These are phyloP conservation scores for Eustalomyia histrio DNA, from an alignment of 2,888 invertebrate genomes.

Conservation along the genomic window DNA sequence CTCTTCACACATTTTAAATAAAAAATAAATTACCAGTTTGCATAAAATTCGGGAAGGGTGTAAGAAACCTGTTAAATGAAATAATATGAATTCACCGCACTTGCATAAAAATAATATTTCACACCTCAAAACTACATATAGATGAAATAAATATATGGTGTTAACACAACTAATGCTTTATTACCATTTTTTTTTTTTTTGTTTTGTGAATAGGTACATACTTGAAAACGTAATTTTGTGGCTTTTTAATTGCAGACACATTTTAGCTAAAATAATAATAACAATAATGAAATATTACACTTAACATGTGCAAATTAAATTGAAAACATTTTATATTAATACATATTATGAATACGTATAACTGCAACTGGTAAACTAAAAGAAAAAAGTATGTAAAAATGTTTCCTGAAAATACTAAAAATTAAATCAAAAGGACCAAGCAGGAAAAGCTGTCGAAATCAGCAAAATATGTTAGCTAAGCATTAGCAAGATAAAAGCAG, in stretches of 20 bases:
- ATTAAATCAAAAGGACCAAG: too few species aligned
- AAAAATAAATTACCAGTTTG: too few species aligned
- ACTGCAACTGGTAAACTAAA: background rate
- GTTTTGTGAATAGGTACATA: constrained; percentile 20
- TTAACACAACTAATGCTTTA: background rate
- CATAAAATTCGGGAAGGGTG: background rate
- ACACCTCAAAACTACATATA: constrained; percentile 11
- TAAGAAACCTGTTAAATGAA: too few species aligned
- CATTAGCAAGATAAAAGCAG: too few species aligned
- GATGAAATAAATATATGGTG: background rate
- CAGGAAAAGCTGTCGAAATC: too few species aligned
- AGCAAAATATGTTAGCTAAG: too few species aligned
- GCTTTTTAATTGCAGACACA: constrained; percentile 34
- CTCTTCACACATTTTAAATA: too few species aligned
- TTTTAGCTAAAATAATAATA: constrained; percentile 6
- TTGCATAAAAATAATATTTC: constrained; percentile 18
- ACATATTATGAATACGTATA: constrained; percentile 8
- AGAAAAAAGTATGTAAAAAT: too few species aligned
- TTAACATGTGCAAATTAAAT: constrained; percentile 38
- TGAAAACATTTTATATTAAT: constrained; percentile 3
- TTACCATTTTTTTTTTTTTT: constrained; percentile 7
- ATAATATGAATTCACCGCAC: too few species aligned
- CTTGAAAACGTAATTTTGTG: constrained; percentile 52
- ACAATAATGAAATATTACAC: constrained; percentile 36
- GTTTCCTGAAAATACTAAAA: too few species aligned